Percentiles rank a stretch among this genome's conserved stretches.
phyloP scores from a whole-genome alignment of 2,113 vertebrate genomes.

The Asarcornis scutulata region DNA sequence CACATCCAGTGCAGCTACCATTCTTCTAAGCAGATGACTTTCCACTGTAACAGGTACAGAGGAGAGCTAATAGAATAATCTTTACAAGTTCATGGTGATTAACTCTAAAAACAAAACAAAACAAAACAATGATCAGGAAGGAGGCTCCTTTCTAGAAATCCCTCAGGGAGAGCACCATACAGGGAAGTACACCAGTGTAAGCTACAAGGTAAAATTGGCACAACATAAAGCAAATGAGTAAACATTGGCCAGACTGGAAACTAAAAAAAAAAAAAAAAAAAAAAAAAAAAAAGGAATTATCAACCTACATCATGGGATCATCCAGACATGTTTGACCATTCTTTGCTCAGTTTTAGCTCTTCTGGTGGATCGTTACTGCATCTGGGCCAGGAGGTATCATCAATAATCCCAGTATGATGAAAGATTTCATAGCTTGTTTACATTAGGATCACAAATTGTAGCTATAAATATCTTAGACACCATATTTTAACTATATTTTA shows the following conservation, averaged over 20 bases:
- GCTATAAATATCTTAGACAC: slow-evolving; percentile 50
- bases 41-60: background rate
- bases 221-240: background rate
- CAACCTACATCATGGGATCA: background rate
- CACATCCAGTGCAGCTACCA: background rate
- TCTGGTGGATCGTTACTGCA: background rate
- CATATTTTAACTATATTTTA: slow-evolving; percentile 55
- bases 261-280: background rate
- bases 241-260: background rate
- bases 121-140: background rate
- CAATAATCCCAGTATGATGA: slow-evolving; percentile 6
- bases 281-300: background rate
- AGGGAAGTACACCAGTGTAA: background rate
- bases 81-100: background rate
- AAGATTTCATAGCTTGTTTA: slow-evolving; percentile 54
- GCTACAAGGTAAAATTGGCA: background rate
- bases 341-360: background rate
- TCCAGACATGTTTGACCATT: background rate
- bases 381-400: background rate
- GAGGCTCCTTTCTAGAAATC: background rate
- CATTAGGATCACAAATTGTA: background rate
- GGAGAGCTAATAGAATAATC: background rate
- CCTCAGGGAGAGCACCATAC: background rate
- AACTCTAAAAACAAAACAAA: background rate
- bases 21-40: background rate